Evolutionary conservation across 2,113 vertebrate species (phyloP).

Genomic region (Psophia crepitans): DNA sequence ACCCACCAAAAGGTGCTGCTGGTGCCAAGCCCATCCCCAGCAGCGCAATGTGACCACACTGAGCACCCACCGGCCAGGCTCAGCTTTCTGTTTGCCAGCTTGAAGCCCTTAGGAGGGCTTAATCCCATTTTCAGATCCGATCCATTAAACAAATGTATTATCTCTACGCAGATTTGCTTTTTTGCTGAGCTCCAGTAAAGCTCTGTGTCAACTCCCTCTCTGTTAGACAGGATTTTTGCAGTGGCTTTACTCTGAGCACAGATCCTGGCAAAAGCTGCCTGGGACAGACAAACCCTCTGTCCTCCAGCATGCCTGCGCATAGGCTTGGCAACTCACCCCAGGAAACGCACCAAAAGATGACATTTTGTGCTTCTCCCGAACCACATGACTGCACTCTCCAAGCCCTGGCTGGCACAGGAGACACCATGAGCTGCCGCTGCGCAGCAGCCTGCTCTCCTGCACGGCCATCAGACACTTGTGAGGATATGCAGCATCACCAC

Average conservation of each 20-base stretch:
- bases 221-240: background rate
- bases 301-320: background rate
- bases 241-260: background rate
- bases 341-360: background rate
- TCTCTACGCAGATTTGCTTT: background rate
- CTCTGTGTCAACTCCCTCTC: background rate
- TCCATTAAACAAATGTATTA: conserved; percentile 3
- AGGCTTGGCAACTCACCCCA: background rate
- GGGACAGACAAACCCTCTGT: background rate
- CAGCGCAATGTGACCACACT: fast-evolving
- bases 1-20: background rate
- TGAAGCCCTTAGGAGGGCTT: background rate
- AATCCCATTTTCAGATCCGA: conserved; percentile 32
- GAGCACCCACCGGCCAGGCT: background rate
- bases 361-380: background rate
- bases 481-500: background rate
- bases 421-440: fast-evolving
- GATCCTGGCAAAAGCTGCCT: background rate
- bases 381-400: background rate
- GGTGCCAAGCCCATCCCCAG: background rate
- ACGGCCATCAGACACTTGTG: background rate
- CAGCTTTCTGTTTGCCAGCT: background rate
- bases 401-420: background rate
- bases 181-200: background rate
- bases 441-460: background rate